A percentile compares a stretch with the other conserved stretches of the same genome.
Evolutionary conservation across 37 sponge, comb jelly and placozoan species (phyloP).

Genomic region (Tethya wilhelma): DNA sequence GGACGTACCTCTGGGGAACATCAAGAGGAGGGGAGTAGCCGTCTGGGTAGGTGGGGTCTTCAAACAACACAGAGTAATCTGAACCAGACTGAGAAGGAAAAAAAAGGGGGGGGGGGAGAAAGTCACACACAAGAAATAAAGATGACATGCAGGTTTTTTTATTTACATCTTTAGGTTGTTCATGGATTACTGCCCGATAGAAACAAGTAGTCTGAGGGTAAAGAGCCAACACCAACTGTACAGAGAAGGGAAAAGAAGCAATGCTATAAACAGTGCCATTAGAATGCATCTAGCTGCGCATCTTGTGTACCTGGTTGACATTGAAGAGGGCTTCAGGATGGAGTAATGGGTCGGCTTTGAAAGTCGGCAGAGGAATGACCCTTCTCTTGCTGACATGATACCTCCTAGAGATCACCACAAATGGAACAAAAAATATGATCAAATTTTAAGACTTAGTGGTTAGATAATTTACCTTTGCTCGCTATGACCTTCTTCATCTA

Average conservation of each 20-base stretch:
- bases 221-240: slow-evolving; percentile 92
- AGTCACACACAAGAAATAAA: too few relatives aligned
- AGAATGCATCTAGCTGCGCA: too few relatives aligned
- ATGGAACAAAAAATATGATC: too few relatives aligned
- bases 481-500: slow-evolving; percentile 89
- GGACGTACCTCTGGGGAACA: slow-evolving; percentile 96
- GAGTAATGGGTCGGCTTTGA: slow-evolving; percentile 82
- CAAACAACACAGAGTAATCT: slow-evolving; percentile 97
- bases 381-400: slow-evolving; percentile 85
- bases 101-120: too few relatives aligned
- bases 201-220: slow-evolving; percentile 99
- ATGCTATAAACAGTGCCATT: too few relatives aligned
- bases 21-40: slow-evolving; percentile 97
- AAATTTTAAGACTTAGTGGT: too few relatives aligned
- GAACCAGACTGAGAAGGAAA: too few relatives aligned
- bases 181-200: slow-evolving; percentile 89
- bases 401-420: too few relatives aligned
- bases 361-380: slow-evolving; percentile 86
- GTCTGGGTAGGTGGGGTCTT: slow-evolving; percentile 90
- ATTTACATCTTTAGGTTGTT: slow-evolving; percentile 82
- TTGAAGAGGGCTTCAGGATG: slow-evolving; percentile 78
- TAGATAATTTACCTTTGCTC: slow-evolving; percentile 83
- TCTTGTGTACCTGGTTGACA: slow-evolving; percentile 79
- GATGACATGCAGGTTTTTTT: too few relatives aligned
- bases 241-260: too few relatives aligned